Evolutionary conservation across 1,140 invertebrate species (phyloP).

Genomic region (Ptiloglossa arizonensis): DNA sequence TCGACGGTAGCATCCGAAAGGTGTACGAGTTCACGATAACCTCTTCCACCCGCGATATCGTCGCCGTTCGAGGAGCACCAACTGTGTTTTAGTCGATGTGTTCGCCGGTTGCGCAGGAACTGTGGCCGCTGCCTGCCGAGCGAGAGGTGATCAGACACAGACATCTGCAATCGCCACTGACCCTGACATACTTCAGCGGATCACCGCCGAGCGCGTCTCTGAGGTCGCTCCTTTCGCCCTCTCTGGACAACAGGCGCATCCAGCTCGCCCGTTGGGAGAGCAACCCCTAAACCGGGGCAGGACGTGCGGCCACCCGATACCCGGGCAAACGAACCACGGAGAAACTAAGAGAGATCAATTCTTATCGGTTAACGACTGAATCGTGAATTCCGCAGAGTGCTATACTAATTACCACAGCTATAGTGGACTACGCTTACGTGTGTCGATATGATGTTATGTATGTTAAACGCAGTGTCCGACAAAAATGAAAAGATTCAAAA

Average conservation of each 20-base stretch:
- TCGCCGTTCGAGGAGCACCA: neutral
- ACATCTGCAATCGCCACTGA: constrained; percentile 86
- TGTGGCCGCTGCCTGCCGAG: constrained; percentile 85
- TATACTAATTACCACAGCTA: constrained; percentile 65
- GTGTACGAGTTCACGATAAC: no score
- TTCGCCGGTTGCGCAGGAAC: constrained; percentile 79
- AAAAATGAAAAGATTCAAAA: constrained; percentile 37
- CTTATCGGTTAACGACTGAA: constrained; percentile 62
- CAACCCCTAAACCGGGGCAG: constrained; percentile 69
- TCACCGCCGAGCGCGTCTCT: constrained; percentile 82
- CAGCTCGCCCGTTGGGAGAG: constrained; percentile 80
- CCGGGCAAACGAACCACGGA: neutral
- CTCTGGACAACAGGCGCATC: constrained; percentile 81
- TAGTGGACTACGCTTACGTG: constrained; percentile 75
- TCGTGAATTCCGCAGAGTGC: constrained; percentile 64
- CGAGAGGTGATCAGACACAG: constrained; percentile 86
- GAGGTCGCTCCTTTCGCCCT: constrained; percentile 84
- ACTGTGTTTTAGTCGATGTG: constrained; percentile 2
- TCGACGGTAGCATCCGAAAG: no score
- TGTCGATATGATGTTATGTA: constrained; percentile 74
- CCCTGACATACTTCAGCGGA: constrained; percentile 82
- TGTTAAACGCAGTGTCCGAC: constrained; percentile 71
- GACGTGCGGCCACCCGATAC: neutral
- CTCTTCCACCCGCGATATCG: neutral
- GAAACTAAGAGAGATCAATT: constrained; percentile 9